phyloP scores from a whole-genome alignment of 2,888 invertebrate species.

The Vannuccia rotundouncinata region DNA sequence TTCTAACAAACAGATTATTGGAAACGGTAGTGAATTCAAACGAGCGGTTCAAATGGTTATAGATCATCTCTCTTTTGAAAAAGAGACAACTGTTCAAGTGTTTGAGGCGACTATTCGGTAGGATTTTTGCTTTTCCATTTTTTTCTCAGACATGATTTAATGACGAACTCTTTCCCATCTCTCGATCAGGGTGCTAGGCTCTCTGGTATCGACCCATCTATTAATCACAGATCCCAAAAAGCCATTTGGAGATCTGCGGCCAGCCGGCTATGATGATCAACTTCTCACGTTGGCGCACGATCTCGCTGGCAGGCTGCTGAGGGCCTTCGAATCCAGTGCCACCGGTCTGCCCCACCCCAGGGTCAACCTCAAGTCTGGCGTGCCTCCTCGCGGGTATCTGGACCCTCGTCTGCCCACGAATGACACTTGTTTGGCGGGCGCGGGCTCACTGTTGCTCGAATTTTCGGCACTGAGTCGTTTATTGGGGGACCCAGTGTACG shows the following conservation, averaged over 20 bases:
- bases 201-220: conserved; percentile 63
- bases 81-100: conserved; percentile 63
- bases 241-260: conserved; percentile 58
- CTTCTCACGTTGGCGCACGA: conserved; percentile 63
- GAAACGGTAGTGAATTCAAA: conserved; percentile 62
- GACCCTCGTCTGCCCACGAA: conserved; percentile 47
- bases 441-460: conserved; percentile 63
- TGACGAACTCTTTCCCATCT: too few relatives aligned
- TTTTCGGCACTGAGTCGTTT: conserved; percentile 63
- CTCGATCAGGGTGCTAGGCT: conserved; percentile 62
- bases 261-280: conserved; percentile 60
- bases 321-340: conserved; percentile 62
- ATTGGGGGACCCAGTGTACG: conserved; percentile 62
- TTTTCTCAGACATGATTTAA: not conserved
- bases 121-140: not conserved
- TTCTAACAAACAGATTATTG: conserved; percentile 56
- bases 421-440: conserved; percentile 64
- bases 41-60: conserved; percentile 61
- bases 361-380: conserved; percentile 43
- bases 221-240: conserved; percentile 61
- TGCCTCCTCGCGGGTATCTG: not conserved
- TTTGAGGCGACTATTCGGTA: conserved; percentile 65
- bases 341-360: conserved; percentile 61
- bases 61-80: conserved; percentile 62
- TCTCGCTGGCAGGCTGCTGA: conserved; percentile 61